Base-by-base conservation (phyloP, 1,140 invertebrate genomes). In the Magallana gigas region DNA sequence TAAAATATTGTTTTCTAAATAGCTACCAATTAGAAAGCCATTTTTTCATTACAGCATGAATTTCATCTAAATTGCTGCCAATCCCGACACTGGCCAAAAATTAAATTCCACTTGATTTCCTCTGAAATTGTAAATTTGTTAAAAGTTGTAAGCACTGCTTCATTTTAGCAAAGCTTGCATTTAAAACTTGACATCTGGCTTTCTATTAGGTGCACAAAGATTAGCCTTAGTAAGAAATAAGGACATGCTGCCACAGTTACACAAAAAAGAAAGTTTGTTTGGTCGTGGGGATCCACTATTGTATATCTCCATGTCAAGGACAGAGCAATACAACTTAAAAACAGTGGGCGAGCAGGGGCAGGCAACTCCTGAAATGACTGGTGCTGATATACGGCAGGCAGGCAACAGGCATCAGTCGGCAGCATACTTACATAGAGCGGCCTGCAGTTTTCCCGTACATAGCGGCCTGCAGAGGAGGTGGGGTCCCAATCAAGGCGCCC, bases 371-470 rank as follows among this genome's bases (percentile, higher is more conserved):
- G 76, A 23, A 59, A 85, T 57, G 58, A 58, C 23, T 85, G 56
- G 56, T 71, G 68, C 23, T 57, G 23, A 56, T 64, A 76, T 83
- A 87, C 58, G 71, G 82, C 86, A 84, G 23, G 83, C 62, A 58
- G 62, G 83, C 83, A 87, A 62, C 58, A 87, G 59, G 59, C 85
- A 60, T 60, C n/a, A 48, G 23, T 76, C 71, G 48, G 64, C 83
- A 29, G 48, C 83, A 87, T 92, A 96, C 96, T 97, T 95, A 98
- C 98, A 95, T 97, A 96, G 89, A 99, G 95, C 76, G 98, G 98
- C 96, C 99, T 99, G 96, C 99, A 99, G 95, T 99, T 99, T 94
- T 99, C 94, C 62, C 94, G 90, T 57, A 95, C 94, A 91, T 95
- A 95, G 48, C 94, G 92, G 56, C 94, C 94, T 36, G 93, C 93